Base-by-base conservation (phyloP, 1,140 invertebrate genomes). In the Nilaparvata lugens region DNA sequence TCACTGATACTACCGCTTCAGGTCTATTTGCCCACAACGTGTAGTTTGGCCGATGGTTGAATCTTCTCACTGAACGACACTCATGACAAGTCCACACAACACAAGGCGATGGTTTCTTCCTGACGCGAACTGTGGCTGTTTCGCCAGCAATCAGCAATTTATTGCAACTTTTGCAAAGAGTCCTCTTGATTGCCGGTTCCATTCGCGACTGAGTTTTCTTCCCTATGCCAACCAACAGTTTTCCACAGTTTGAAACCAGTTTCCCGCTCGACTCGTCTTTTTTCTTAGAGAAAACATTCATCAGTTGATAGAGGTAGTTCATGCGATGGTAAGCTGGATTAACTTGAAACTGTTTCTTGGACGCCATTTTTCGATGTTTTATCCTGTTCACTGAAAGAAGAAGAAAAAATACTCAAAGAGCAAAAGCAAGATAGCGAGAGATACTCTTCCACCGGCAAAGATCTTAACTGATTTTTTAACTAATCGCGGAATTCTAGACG, bases 151-250 rank as follows among this genome's bases (percentile, higher is more conserved):
- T 60, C 25, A 69, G 54, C 5, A 69, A 40, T 13, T 43, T 58
- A 60, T 66, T 64, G 53, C 68, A 69, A 38, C 64, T 60, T 60
- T 69, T 69, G 45, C 68, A 69, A 23, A 69, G 25, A 24, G 56
- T 68, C 28, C 68, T 62, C 51, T 69, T 69, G 11, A 69, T 56
- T 55, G 62, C 56, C 25, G 61, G 64, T 25, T 67, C 66, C 19
- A 66, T 55, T 40, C 61, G 40, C 14, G 59, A 28, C 38, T 59
- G 43, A 19, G 58, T 60, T 64, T 68, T 68, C 52, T 63, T 62
- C 3, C 56, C 60, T 11, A 67, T 48, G 23, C 57, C 62, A 38
- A 54, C 54, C 9, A 67, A 40, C 24, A 67, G 54, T 16, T 58
- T 60, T 14, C 63, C 60, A 55, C 67, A 68, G 52, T 66, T 58